Percentiles rank a stretch among this genome's conserved stretches.
These are phyloP conservation scores for Radopholus similis DNA, from an alignment of 1,140 invertebrate genomes.

Conservation along the genomic window DNA sequence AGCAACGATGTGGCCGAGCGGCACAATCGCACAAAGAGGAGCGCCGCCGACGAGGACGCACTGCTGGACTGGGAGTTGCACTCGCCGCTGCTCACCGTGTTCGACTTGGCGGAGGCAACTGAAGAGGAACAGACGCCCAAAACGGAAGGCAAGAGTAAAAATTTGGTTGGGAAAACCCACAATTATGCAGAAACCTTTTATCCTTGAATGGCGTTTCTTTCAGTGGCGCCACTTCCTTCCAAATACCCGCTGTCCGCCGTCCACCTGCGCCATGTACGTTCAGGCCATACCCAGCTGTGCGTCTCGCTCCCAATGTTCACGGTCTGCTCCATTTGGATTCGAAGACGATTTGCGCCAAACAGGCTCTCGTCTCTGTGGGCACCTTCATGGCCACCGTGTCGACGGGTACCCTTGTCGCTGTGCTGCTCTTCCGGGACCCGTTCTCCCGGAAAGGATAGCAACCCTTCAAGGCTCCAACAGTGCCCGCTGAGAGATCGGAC, in stretches of 20 bases:
- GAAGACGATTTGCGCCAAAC: no score
- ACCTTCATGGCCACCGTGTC: conserved; percentile 37
- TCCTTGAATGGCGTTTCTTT: neutral
- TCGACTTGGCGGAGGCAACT: conserved; percentile 14
- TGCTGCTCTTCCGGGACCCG: conserved; percentile 13
- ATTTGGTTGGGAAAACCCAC: neutral
- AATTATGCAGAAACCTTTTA: no score
- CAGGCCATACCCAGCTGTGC: conserved; percentile 4
- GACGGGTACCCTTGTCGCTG: conserved; percentile 20
- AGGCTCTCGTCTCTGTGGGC: conserved; percentile 20
- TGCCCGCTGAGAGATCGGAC: no score
- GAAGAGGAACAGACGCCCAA: conserved; percentile 10
- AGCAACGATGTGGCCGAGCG: no score
- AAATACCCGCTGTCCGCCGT: neutral
- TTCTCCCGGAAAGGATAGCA: no score
- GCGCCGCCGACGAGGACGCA: neutral
- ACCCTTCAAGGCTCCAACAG: no score
- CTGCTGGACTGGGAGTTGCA: conserved; percentile 21
- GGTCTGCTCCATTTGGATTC: no score
- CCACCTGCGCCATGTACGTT: neutral
- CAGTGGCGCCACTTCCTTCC: neutral
- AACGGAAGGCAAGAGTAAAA: neutral
- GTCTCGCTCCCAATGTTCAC: conserved; percentile 29
- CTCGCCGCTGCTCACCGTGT: conserved; percentile 23
- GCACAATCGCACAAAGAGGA: conserved; percentile 1